Evolutionary conservation across 2,113 vertebrate species (phyloP).

Genomic region (Abramis brama): DNA sequence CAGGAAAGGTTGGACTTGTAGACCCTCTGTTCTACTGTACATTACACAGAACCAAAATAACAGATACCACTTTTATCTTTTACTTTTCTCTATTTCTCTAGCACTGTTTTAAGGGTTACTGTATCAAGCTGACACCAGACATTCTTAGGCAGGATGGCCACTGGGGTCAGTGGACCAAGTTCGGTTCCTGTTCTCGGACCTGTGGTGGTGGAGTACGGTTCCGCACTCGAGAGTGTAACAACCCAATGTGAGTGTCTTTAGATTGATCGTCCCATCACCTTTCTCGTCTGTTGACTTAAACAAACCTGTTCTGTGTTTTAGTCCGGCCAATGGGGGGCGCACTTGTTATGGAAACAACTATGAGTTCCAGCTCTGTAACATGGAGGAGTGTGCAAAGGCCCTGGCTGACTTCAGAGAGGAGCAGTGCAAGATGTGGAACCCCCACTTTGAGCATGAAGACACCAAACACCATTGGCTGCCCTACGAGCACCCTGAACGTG

Average conservation of each 20-base stretch:
- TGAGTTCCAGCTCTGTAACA: constrained; percentile 91
- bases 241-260: constrained; percentile 84
- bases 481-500: constrained; percentile 89
- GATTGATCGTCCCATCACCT: background rate
- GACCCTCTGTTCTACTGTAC: background rate
- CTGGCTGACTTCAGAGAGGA: constrained; percentile 91
- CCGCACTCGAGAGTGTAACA: constrained; percentile 88
- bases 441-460: constrained; percentile 86
- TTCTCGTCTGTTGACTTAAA: background rate
- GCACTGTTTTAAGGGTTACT: constrained; percentile 97
- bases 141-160: constrained; percentile 92
- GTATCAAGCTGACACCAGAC: constrained; percentile 90
- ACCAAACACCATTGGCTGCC: constrained; percentile 93
- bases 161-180: constrained; percentile 93
- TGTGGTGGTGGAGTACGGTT: constrained; percentile 91
- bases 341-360: constrained; percentile 89
- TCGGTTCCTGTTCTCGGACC: constrained; percentile 89
- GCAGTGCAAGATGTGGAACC: constrained; percentile 90
- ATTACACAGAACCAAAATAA: background rate
- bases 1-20: constrained; percentile 82
- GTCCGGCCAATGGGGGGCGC: constrained; percentile 91
- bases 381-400: constrained; percentile 81
- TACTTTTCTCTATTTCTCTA: constrained; percentile 57
- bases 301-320: constrained; percentile 59
- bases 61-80: background rate